These are phyloP conservation scores for Diachrysia chrysitis DNA, from an alignment of 2,888 invertebrate species.

Conservation along the genomic window DNA sequence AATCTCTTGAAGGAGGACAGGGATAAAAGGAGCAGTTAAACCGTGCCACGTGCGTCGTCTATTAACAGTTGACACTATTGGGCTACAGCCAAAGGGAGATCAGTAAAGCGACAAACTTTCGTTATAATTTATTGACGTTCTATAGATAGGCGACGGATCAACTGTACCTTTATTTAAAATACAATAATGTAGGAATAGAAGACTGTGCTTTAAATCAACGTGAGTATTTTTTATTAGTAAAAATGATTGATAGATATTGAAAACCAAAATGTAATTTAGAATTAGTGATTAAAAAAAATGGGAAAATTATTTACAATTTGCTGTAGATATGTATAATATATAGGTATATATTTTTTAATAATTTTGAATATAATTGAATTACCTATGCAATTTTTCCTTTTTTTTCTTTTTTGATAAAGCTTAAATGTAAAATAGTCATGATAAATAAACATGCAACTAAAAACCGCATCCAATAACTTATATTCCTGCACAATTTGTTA, in stretches of 20 bases:
- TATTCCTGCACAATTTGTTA: slow-evolving; percentile 56
- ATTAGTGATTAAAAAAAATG: too few species aligned
- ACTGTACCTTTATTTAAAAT: slow-evolving; percentile 55
- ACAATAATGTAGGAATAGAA: background rate
- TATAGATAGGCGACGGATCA: slow-evolving; percentile 54
- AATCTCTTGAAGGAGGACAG: slow-evolving; percentile 78
- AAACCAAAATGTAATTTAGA: too few species aligned
- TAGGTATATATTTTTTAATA: too few species aligned
- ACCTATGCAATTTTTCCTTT: too few species aligned
- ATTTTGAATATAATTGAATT: too few species aligned
- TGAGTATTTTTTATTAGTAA: too few species aligned
- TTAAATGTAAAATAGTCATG: too few species aligned
- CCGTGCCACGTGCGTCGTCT: slow-evolving; percentile 85
- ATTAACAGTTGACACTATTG: slow-evolving; percentile 86
- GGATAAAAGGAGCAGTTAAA: slow-evolving; percentile 78
- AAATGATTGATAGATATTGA: too few species aligned
- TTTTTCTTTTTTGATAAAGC: too few species aligned
- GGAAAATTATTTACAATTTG: too few species aligned
- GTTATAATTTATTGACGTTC: slow-evolving; percentile 61
- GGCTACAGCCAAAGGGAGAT: slow-evolving; percentile 77
- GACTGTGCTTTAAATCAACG: background rate
- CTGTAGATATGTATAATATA: too few species aligned
- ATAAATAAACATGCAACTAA: background rate
- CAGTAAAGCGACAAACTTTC: slow-evolving; percentile 62
- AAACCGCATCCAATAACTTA: slow-evolving; percentile 44